Percentiles rank a stretch among this genome's conserved stretches.
Conservation (phyloP, 2,113 vertebrate species). For the Dasyurus viverrinus region DNA sequence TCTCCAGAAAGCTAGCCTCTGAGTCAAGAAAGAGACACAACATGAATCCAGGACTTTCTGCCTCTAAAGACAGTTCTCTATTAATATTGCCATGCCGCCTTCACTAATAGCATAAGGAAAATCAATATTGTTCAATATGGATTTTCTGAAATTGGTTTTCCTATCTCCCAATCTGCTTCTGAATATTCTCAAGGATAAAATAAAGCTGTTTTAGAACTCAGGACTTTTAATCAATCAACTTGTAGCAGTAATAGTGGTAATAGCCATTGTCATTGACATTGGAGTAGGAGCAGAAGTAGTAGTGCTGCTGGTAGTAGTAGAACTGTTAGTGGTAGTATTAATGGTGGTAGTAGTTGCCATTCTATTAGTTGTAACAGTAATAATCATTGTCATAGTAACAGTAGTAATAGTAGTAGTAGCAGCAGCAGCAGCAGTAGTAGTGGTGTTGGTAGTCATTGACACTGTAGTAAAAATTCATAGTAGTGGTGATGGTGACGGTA, state of each 20-base stretch:
- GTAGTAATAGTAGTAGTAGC: neutral
- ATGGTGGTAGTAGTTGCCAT: neutral
- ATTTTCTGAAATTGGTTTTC: neutral
- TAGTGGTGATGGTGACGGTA: no score
- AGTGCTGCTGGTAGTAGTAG: no score
- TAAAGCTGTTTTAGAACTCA: neutral
- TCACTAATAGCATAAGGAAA: slow-evolving; percentile 40
- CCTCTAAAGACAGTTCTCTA: neutral
- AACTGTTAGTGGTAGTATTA: neutral
- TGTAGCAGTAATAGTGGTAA: neutral
- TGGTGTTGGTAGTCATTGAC: no score
- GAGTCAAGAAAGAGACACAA: neutral
- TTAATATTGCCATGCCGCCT: neutral
- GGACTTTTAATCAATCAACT: neutral
- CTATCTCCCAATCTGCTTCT: neutral
- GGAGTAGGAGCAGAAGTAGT: no score
- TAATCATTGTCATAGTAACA: neutral
- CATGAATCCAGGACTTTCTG: neutral
- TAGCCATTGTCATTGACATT: no score
- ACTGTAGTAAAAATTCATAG: no score
- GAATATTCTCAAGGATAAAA: neutral
- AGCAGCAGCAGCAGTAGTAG: neutral
- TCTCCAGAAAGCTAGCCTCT: neutral
- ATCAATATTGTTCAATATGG: slow-evolving; percentile 7
- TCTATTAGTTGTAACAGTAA: neutral